phyloP scores from a whole-genome alignment of 2,888 invertebrate genomes.

The Pteria penguin region DNA sequence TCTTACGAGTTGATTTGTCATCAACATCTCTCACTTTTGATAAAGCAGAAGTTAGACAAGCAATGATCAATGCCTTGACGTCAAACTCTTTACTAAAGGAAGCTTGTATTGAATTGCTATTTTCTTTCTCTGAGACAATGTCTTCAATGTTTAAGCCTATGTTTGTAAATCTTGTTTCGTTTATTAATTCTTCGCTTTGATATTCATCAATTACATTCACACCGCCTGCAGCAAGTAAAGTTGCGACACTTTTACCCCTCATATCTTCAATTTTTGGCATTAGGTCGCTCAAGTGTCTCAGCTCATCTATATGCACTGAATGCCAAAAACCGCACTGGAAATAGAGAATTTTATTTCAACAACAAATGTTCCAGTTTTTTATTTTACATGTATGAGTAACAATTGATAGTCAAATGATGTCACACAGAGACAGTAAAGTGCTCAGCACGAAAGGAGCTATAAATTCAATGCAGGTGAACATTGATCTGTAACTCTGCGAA shows the following conservation, averaged over 20 bases:
- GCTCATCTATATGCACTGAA: slow-evolving; percentile 75
- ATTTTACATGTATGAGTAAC: too few relatives aligned
- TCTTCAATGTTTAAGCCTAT: background rate
- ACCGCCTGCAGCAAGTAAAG: slow-evolving; percentile 42
- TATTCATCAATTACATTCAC: background rate
- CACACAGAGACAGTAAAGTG: too few relatives aligned
- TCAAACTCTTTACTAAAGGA: slow-evolving; percentile 31
- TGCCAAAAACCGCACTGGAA: slow-evolving; percentile 73
- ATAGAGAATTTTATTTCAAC: too few relatives aligned
- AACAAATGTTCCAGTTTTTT: too few relatives aligned
- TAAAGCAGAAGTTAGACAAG: slow-evolving; percentile 65
- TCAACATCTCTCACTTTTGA: slow-evolving; percentile 68
- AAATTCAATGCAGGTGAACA: too few relatives aligned
- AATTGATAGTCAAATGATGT: too few relatives aligned
- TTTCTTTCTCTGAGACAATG: background rate
- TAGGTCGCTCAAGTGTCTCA: slow-evolving; percentile 50
- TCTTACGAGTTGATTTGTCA: slow-evolving; percentile 51
- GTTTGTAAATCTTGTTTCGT: background rate
- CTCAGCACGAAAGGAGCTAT: too few relatives aligned
- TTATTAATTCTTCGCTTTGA: background rate
- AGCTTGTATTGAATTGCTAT: background rate
- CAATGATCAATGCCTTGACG: slow-evolving; percentile 51
- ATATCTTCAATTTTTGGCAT: slow-evolving; percentile 59
- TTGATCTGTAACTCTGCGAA: too few relatives aligned
- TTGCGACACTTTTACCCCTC: slow-evolving; percentile 51